Evolutionary conservation across 1,140 invertebrate species (phyloP).

Genomic region (Gryon sp.): DNA sequence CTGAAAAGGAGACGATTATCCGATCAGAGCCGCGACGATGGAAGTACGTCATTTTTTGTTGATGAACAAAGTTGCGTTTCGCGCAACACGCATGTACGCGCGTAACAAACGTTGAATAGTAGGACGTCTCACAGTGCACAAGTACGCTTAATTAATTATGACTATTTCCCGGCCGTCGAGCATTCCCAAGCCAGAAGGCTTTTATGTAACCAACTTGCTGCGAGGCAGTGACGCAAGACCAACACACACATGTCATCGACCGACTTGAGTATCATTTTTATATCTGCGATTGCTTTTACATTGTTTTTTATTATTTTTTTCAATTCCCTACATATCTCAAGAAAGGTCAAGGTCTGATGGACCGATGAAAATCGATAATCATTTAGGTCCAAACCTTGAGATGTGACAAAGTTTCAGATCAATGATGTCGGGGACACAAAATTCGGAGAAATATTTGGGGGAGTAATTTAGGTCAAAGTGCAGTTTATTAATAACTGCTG

Average conservation of each 20-base stretch:
- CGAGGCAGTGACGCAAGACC: conserved; percentile 40
- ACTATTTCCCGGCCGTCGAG: conserved; percentile 17
- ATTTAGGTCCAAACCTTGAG: too few species aligned
- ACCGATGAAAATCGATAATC: too few species aligned
- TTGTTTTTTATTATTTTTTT: not conserved
- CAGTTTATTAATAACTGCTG: too few species aligned
- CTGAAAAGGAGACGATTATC: conserved; percentile 25
- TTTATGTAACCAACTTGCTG: conserved; percentile 47
- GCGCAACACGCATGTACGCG: conserved; percentile 25
- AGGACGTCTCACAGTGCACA: conserved; percentile 40
- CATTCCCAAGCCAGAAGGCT: conserved; percentile 44
- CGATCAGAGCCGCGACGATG: too few species aligned
- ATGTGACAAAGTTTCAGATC: too few species aligned
- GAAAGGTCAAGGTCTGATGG: too few species aligned
- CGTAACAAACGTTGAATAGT: conserved; percentile 23
- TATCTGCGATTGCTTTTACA: conserved; percentile 9
- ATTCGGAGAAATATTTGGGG: too few species aligned
- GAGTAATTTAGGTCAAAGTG: too few species aligned
- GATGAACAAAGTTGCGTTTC: conserved; percentile 12
- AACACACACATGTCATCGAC: conserved; percentile 44
- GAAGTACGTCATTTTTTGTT: conserved; percentile 23
- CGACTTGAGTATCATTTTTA: conserved; percentile 15
- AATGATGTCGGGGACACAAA: too few species aligned
- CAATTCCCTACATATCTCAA: not conserved
- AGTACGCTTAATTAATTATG: conserved; percentile 54